Evolutionary conservation across 2,888 invertebrate species (phyloP).

Genomic region (Cryptocephalus moraei): DNA sequence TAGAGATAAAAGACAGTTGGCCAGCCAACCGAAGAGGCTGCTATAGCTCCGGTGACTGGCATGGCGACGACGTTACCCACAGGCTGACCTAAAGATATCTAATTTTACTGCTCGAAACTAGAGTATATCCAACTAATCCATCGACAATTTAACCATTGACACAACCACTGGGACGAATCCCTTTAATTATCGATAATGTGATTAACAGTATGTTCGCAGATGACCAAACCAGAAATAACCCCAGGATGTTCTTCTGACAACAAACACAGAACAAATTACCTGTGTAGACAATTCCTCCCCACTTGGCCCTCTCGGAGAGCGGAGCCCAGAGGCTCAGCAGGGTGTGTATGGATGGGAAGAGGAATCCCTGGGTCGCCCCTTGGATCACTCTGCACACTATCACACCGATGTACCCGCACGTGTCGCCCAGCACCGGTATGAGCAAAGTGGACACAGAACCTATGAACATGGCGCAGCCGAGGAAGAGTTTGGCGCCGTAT

Average conservation of each 20-base stretch:
- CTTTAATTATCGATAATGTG: too few relatives aligned
- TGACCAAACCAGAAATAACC: too few relatives aligned
- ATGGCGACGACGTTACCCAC: constrained; percentile 65
- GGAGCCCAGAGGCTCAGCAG: constrained; percentile 70
- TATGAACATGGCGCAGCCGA: constrained; percentile 44
- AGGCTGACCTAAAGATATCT: constrained; percentile 26
- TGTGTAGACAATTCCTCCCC: constrained; percentile 56
- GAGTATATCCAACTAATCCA: too few relatives aligned
- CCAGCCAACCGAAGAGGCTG: constrained; percentile 59
- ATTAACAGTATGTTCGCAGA: too few relatives aligned
- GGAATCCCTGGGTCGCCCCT: constrained; percentile 63
- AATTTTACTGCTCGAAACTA: too few relatives aligned
- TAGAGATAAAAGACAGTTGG: constrained; percentile 63
- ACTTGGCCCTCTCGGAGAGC: constrained; percentile 52
- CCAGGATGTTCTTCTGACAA: too few relatives aligned
- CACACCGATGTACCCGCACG: constrained; percentile 51
- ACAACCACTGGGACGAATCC: too few relatives aligned
- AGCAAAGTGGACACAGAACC: constrained; percentile 56
- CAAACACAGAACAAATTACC: constrained; percentile 20
- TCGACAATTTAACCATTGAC: too few relatives aligned
- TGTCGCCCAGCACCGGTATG: constrained; percentile 53
- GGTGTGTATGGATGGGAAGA: constrained; percentile 63
- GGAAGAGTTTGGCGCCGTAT: constrained; percentile 64
- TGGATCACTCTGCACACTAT: constrained; percentile 56
- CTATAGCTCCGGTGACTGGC: constrained; percentile 55